Percentiles rank a stretch among this genome's conserved stretches.
phyloP scores from a whole-genome alignment of 1,140 invertebrate genomes.

The Scaptomyza pallida region DNA sequence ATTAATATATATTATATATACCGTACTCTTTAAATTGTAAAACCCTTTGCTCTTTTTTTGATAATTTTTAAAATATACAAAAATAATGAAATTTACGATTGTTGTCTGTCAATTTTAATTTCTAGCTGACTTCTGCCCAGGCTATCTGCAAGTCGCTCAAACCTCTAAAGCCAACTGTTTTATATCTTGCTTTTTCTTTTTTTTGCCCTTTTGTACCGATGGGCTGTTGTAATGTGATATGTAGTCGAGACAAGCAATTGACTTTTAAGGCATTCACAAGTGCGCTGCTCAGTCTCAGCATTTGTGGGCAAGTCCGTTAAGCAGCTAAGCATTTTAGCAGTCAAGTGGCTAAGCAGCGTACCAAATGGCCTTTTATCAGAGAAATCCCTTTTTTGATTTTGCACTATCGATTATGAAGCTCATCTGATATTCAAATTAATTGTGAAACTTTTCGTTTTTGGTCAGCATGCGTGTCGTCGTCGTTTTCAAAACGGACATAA shows the following conservation, averaged over 20 bases:
- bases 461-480: conserved; percentile 49
- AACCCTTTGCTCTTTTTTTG: too few species aligned
- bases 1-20: too few species aligned
- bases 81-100: too few species aligned
- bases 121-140: too few species aligned
- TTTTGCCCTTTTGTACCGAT: conserved; percentile 10
- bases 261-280: conserved; percentile 38
- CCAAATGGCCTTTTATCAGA: neutral
- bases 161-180: neutral
- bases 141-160: neutral
- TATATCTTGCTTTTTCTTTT: neutral
- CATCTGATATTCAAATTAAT: conserved; percentile 72
- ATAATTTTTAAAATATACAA: too few species aligned
- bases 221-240: conserved; percentile 39
- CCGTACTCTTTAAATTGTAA: too few species aligned
- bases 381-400: neutral
- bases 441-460: conserved; percentile 64
- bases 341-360: conserved; percentile 15
- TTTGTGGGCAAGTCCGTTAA: conserved; percentile 10
- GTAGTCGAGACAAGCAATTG: conserved; percentile 38
- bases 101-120: too few species aligned
- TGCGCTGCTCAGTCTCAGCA: conserved; percentile 20
- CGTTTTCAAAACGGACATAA: conserved; percentile 38
- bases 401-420: conserved; percentile 26
- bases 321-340: conserved; percentile 17